Percentiles rank a stretch among this genome's conserved stretches.
Evolutionary conservation across 2,888 invertebrate species (phyloP).

Genomic region (Apamea anceps): DNA sequence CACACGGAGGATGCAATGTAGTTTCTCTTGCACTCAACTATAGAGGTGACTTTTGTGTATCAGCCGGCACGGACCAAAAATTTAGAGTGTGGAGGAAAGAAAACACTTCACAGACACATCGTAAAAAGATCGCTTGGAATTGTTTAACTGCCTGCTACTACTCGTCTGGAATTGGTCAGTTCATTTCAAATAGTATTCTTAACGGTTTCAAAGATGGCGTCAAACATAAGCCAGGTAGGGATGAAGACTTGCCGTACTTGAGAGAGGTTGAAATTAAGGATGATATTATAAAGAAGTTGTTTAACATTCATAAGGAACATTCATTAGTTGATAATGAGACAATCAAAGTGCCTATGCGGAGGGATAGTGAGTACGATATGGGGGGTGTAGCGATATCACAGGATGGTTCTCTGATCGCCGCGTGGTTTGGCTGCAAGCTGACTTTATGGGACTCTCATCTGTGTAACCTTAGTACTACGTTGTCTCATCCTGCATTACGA

Average conservation of each 20-base stretch:
- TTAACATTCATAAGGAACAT: slow-evolving; percentile 82
- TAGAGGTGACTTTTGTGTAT: slow-evolving; percentile 84
- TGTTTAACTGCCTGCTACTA: slow-evolving; percentile 87
- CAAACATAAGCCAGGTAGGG: slow-evolving; percentile 60
- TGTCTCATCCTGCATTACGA: slow-evolving; percentile 85
- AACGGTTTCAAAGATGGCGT: slow-evolving; percentile 80
- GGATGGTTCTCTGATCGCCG: slow-evolving; percentile 88
- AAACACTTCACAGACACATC: slow-evolving; percentile 65
- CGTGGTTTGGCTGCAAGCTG: slow-evolving; percentile 87
- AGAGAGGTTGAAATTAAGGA: slow-evolving; percentile 64
- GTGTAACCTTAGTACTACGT: slow-evolving; percentile 81
- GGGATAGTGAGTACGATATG: slow-evolving; percentile 78
- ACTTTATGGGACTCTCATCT: slow-evolving; percentile 87
- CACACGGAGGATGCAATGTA: slow-evolving; percentile 85
- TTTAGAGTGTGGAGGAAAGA: slow-evolving; percentile 85
- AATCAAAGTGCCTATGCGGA: slow-evolving; percentile 66
- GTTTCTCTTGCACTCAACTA: slow-evolving; percentile 81
- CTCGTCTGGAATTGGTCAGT: slow-evolving; percentile 82
- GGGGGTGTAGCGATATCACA: slow-evolving; percentile 86
- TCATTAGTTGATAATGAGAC: slow-evolving; percentile 63
- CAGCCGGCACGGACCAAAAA: slow-evolving; percentile 85
- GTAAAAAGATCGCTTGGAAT: slow-evolving; percentile 75
- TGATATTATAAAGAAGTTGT: slow-evolving; percentile 80
- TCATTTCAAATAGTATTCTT: slow-evolving; percentile 77
- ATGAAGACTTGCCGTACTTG: slow-evolving; percentile 76